These are phyloP conservation scores for Balanococcus diminutus DNA, from an alignment of 2,888 invertebrate species.

Conservation along the genomic window DNA sequence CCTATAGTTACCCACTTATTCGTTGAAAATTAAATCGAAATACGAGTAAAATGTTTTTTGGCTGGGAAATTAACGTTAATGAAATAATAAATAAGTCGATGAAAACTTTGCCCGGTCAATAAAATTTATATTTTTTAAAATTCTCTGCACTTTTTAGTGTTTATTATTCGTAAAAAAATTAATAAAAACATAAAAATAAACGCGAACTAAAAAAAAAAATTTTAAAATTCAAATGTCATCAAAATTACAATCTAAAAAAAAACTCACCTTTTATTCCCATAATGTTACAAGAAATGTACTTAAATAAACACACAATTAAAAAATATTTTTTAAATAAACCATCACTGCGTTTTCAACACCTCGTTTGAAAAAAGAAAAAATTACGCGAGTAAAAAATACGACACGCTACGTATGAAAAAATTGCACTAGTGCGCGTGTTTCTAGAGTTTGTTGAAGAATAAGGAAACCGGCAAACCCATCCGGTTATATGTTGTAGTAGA, in stretches of 20 bases:
- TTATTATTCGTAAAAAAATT: no score
- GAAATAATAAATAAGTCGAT: no score
- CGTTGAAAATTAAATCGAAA: no score
- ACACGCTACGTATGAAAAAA: background rate
- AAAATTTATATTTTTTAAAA: no score
- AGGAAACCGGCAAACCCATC: constrained; percentile 38
- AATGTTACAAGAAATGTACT: background rate
- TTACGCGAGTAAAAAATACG: background rate
- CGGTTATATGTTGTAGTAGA: constrained; percentile 33
- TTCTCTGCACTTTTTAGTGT: no score
- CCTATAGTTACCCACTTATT: no score
- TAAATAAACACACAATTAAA: background rate
- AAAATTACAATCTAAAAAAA: background rate
- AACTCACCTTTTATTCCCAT: constrained; percentile 36
- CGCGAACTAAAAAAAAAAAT: background rate
- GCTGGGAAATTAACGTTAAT: no score
- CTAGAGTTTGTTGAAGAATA: constrained; percentile 23
- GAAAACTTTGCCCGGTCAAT: no score
- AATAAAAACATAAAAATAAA: background rate
- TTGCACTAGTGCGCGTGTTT: constrained; percentile 26
- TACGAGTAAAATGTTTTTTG: no score
- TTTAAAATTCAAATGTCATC: no score
- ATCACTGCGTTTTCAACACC: background rate
- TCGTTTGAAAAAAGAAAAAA: background rate
- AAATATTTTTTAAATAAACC: background rate